These are phyloP conservation scores for Montipora capricornis DNA, from an alignment of 64 coral and sea anemone genomes.

Conservation along the genomic window DNA sequence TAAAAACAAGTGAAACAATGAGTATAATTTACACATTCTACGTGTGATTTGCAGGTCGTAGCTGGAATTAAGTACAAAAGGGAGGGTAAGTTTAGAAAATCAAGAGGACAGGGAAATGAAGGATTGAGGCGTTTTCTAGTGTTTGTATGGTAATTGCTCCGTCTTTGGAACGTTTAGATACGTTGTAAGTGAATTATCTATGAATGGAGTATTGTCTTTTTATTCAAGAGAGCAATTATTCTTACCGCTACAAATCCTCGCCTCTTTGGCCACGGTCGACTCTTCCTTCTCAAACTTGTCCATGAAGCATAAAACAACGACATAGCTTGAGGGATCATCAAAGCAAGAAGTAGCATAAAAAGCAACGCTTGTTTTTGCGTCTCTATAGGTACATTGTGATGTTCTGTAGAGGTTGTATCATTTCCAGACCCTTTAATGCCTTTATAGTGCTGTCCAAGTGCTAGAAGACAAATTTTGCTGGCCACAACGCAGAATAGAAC, in stretches of 20 bases:
- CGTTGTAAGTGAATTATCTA: no score
- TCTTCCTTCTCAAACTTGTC: conserved; percentile 71
- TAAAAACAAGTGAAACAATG: no score
- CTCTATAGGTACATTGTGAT: not conserved
- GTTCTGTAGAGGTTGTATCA: not conserved
- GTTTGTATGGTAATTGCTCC: no score
- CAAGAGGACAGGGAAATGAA: no score
- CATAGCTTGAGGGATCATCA: conserved; percentile 81
- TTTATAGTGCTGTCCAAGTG: conserved; percentile 45
- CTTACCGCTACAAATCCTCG: conserved; percentile 74
- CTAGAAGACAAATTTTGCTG: conserved; percentile 53
- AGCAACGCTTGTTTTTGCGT: conserved; percentile 66
- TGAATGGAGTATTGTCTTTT: not conserved
- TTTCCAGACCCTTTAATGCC: not conserved
- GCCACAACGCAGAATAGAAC: conserved; percentile 32
- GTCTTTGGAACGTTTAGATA: no score
- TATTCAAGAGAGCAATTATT: not conserved
- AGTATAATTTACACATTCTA: no score
- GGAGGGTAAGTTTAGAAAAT: no score
- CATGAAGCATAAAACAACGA: conserved; percentile 75
- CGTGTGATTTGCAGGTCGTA: no score
- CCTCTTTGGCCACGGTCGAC: conserved; percentile 77
- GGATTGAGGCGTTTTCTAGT: no score
- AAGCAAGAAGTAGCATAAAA: conserved; percentile 73
- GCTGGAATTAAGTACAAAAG: no score